Percentiles rank a stretch among this genome's conserved stretches.
Conservation (phyloP, 2,797 vertebrate species). For the Lithobates pipiens region DNA sequence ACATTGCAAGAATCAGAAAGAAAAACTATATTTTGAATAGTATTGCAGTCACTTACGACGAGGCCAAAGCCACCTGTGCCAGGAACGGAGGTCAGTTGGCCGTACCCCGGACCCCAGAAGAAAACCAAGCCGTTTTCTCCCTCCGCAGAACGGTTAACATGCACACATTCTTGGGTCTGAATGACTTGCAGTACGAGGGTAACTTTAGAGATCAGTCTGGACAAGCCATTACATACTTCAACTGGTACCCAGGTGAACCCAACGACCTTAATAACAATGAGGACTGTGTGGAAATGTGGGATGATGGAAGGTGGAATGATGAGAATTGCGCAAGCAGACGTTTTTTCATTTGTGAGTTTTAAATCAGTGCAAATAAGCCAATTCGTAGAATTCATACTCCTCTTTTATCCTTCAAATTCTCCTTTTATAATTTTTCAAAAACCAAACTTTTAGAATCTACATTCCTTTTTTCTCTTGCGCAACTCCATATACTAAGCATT, state of each 20-base stretch:
- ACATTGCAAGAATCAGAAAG: conserved; percentile 50
- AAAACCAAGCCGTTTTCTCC: conserved; percentile 5
- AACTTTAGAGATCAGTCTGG: conserved; percentile 12
- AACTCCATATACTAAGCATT: too few species aligned
- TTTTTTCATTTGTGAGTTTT: conserved; percentile 47
- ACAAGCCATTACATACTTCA: neutral
- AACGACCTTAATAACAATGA: conserved; percentile 61
- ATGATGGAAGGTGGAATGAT: conserved; percentile 17
- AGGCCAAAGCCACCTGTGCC: conserved; percentile 51
- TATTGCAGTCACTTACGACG: conserved; percentile 55
- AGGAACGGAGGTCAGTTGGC: conserved; percentile 66
- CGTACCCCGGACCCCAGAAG: conserved; percentile 61
- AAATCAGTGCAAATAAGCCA: neutral
- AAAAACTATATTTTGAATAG: conserved; percentile 65
- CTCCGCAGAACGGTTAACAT: conserved; percentile 3
- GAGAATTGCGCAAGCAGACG: conserved; percentile 12
- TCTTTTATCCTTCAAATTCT: too few species aligned
- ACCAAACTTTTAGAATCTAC: too few species aligned
- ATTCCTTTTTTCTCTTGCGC: too few species aligned
- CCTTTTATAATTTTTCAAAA: too few species aligned
- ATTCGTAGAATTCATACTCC: too few species aligned
- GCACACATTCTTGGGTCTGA: conserved; percentile 17
- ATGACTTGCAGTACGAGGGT: neutral
- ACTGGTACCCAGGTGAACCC: conserved; percentile 57
- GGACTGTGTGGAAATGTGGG: conserved; percentile 14